A percentile compares a stretch with the other conserved stretches of the same genome.
These are phyloP conservation scores for Fratercula arctica DNA, from an alignment of 2,797 vertebrate species.

Conservation along the genomic window DNA sequence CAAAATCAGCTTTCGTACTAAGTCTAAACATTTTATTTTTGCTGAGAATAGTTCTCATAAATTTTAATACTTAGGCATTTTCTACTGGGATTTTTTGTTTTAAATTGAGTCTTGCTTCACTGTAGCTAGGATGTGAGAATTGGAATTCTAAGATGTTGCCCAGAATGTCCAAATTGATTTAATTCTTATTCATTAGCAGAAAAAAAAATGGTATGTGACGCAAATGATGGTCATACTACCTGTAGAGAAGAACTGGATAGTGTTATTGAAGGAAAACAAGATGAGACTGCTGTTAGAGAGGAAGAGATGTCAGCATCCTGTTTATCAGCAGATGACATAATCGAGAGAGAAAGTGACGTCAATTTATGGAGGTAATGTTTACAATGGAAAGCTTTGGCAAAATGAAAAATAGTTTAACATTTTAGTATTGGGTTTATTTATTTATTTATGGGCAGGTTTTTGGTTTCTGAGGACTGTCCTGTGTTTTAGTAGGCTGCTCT, in stretches of 20 bases:
- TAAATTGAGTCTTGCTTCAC: background rate
- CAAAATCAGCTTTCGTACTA: background rate
- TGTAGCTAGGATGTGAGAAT: background rate
- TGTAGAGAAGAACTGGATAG: background rate
- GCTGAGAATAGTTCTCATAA: background rate
- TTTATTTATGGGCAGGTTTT: background rate
- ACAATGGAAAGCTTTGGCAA: background rate
- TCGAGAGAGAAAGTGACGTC: background rate
- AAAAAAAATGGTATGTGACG: background rate
- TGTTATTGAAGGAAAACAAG: background rate
- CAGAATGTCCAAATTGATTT: background rate
- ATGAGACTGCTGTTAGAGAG: background rate
- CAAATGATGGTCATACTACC: background rate
- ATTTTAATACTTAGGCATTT: background rate
- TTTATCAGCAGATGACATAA: background rate
- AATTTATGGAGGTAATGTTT: constrained; percentile 63
- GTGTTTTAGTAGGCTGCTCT: background rate
- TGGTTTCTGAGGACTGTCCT: background rate
- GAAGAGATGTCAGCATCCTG: background rate
- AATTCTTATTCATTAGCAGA: constrained; percentile 45
- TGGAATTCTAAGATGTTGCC: background rate
- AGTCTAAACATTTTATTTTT: background rate
- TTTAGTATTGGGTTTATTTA: background rate
- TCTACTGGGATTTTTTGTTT: background rate
- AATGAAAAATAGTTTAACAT: background rate